Percentiles rank a stretch among this genome's conserved stretches.
These are phyloP conservation scores for Rachycentron canadum DNA, from an alignment of 2,797 vertebrate species.

Conservation along the genomic window DNA sequence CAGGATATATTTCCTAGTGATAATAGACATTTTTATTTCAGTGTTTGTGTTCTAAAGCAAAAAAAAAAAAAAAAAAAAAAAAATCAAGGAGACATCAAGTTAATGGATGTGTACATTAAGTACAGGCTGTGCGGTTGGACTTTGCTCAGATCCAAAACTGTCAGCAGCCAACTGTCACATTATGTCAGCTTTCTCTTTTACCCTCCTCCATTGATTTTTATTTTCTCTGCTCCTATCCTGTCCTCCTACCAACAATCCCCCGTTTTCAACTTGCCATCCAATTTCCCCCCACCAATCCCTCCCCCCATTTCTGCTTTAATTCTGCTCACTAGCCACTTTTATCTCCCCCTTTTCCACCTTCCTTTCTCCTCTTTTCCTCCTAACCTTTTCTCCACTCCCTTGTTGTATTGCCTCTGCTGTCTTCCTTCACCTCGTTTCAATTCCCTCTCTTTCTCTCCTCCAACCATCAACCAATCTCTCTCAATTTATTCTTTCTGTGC, in stretches of 20 bases:
- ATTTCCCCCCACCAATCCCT: background rate
- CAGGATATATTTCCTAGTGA: background rate
- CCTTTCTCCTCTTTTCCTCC: background rate
- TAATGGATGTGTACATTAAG: slow-evolving; percentile 8
- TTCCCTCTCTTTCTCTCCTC: slow-evolving; percentile 21
- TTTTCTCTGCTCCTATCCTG: slow-evolving; percentile 15
- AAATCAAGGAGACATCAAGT: background rate
- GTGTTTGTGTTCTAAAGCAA: background rate
- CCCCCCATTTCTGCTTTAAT: background rate
- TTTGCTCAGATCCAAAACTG: background rate
- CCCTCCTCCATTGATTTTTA: background rate
- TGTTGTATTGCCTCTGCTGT: slow-evolving; percentile 1
- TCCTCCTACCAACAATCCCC: slow-evolving; percentile 1
- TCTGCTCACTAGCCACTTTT: slow-evolving; percentile 21
- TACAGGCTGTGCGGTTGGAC: background rate
- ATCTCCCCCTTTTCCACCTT: background rate
- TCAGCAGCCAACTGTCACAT: background rate
- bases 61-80: too few relatives aligned
- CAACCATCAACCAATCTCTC: slow-evolving; percentile 21
- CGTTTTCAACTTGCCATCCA: slow-evolving; percentile 45
- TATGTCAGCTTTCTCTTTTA: slow-evolving; percentile 3
- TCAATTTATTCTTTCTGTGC: slow-evolving; percentile 27
- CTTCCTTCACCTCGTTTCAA: slow-evolving; percentile 6
- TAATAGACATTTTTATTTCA: background rate
- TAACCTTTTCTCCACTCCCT: background rate